Evolutionary conservation across 2,888 invertebrate species (phyloP), one percentile per base, ranked within the genome.

Genomic region (Dendrolimus pini): DNA sequence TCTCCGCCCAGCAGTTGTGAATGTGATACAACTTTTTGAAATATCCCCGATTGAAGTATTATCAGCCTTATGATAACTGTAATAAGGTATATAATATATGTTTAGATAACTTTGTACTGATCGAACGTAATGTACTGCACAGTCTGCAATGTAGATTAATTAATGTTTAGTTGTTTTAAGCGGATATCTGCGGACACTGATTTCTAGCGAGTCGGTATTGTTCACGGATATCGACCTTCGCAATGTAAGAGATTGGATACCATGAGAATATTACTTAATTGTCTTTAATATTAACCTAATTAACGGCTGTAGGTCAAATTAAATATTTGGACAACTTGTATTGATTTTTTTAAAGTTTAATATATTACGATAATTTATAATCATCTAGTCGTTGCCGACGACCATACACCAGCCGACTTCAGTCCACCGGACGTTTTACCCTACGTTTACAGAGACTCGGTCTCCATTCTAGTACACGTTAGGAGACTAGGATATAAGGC

Each of bases 101-200:
- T 52, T 54, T 58, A 56, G 13, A 18, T 41, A 60, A 58, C 55
- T 30, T 42, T 59, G 58, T 54, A 62, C 55, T 60, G 61, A 30
- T 30, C 30, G 30, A 30, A 30, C 30, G 30, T 30, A 30, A 30
- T 67, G 71, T 66, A 68, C 59, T 67, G 63, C 74, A 71, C 77
- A 74, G 71, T 76, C 66, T 70, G 70, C 66, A 61, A 59, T 62
- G 61, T 47, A 56, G 59, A 71, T 74, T 76, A 76, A 80, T 80
- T 78, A 76, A 69, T 76, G 65, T 72, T 74, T 61, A 59, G 59
- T 63, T 63, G 30, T 47, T 47, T 47, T 47, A 47, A 47, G 47
- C 47, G 47, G 47, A 47, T 47, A 10, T 47, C 47, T 47, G 65
- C 60, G 65, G 72, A 72, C 73, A 68, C 72, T 77, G 71, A 70